Conservation (phyloP, 1,140 invertebrate species). For the Bombus impatiens region DNA sequence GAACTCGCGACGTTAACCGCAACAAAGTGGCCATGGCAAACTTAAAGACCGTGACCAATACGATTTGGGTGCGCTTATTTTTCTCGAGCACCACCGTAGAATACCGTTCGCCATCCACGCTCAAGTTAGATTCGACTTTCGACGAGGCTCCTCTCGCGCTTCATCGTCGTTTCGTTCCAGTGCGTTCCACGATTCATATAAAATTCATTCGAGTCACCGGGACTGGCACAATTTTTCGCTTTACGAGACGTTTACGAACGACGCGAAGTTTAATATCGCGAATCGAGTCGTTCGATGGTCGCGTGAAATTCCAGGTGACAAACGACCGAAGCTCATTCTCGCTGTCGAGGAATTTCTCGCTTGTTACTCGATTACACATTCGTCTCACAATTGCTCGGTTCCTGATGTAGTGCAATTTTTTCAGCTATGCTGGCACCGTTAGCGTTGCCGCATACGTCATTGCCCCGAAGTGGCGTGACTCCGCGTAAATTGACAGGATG, state of each 20-base stretch:
- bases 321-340: background rate
- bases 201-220: background rate
- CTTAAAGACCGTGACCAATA: constrained; percentile 73
- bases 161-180: background rate
- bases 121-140: background rate
- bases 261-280: background rate
- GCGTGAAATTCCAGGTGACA: background rate
- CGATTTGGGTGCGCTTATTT: constrained; percentile 69
- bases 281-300: too few relatives aligned
- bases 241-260: background rate
- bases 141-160: background rate
- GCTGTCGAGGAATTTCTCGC: background rate
- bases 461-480: constrained; percentile 19
- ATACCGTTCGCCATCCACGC: background rate
- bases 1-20: constrained; percentile 67
- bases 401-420: background rate
- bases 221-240: background rate
- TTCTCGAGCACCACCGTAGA: constrained; percentile 37
- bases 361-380: constrained; percentile 1
- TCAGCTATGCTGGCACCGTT: background rate
- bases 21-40: constrained; percentile 72
- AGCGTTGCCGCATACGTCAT: background rate
- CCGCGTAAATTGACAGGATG: constrained; percentile 10
- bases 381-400: background rate
- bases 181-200: background rate